Base-by-base conservation (phyloP, 2,113 vertebrate genomes). In the Ochotona princeps region DNA sequence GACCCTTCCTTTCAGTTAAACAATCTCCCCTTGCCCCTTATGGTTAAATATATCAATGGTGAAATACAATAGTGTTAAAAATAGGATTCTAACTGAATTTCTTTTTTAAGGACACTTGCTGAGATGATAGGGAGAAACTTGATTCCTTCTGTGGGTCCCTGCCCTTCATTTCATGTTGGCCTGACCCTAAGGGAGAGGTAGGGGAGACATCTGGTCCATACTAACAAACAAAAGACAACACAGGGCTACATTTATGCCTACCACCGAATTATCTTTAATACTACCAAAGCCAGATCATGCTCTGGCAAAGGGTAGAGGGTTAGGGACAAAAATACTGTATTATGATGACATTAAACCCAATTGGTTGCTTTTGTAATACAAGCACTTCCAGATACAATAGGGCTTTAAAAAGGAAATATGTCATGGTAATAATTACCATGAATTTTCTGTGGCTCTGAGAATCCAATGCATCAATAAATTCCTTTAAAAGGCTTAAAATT, bases 11-110 rank as follows among this genome's bases (percentile, higher is more conserved):
- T 76, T 44, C 35, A 60, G 11, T 38, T 79, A 17, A 89, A 13
- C 18, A 35, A 25, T 80, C 54, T 86, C 30, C 15, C 65, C 10
- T n/a, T 86, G 51, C n/a, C 1, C 25, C 7, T 32, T 14, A 74
- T 49, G 7, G 20, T 51, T 76, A 57, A 57, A 6, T 67, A 73
- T 47, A 4, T 79, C 57, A 35, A 15, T 32, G 28, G n/a, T 86
- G n/a, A 81, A 76, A 51, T 66, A 49, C 32, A 81, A 2, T 83
- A n/a, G 9, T 78, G 30, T 47, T 60, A 90, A 67, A 84, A 25
- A 32, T 32, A 76, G 70, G 35, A 15, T n/a, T 83, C 70, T 78
- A 63, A 63, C 35, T 90, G 30, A 67, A 60, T 87, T 90, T 92
- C 60, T 35, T 5, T 66, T 51, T n/a, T 20, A 60, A 84, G 65